Evolutionary conservation across 2,113 vertebrate species (phyloP).

Genomic region (Zingel zingel): DNA sequence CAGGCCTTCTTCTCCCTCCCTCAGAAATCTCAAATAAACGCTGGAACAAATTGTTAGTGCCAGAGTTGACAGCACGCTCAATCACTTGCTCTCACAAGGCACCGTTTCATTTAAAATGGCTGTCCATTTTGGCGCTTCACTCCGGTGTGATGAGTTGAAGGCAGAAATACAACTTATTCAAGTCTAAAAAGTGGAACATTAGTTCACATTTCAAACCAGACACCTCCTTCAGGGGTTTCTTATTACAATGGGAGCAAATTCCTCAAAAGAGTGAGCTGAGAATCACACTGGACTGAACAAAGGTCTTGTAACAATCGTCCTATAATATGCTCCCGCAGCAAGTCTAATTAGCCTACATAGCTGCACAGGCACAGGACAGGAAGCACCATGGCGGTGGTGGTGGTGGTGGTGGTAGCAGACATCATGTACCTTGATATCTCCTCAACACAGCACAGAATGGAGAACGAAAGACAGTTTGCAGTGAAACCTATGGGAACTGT

Average conservation of each 20-base stretch:
- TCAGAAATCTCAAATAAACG: constrained; percentile 53
- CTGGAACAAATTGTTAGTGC: constrained; percentile 52
- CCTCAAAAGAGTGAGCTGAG: constrained; percentile 41
- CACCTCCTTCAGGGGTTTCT: constrained; percentile 36
- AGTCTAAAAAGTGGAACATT: constrained; percentile 56
- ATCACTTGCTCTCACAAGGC: constrained; percentile 59
- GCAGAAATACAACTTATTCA: constrained; percentile 50
- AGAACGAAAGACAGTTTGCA: constrained; percentile 23
- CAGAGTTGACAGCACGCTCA: constrained; percentile 46
- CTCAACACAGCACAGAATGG: constrained; percentile 46
- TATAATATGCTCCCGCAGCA: constrained; percentile 52
- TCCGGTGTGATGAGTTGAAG: constrained; percentile 56
- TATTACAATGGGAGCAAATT: constrained; percentile 54
- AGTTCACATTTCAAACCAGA: constrained; percentile 48
- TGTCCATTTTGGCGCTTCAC: constrained; percentile 29
- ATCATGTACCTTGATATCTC: constrained; percentile 45
- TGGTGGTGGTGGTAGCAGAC: constrained; percentile 41
- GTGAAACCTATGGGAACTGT: constrained; percentile 28
- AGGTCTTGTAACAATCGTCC: constrained; percentile 53
- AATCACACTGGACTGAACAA: constrained; percentile 50
- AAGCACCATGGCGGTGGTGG: constrained; percentile 41
- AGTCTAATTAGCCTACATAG: constrained; percentile 67
- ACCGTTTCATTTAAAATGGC: constrained; percentile 65
- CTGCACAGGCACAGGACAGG: constrained; percentile 53
- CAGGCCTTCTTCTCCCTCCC: not conserved